A percentile compares a stretch with the other conserved stretches of the same genome.
Conservation (phyloP, 2,888 invertebrate genomes). For the Desoria tigrina region DNA sequence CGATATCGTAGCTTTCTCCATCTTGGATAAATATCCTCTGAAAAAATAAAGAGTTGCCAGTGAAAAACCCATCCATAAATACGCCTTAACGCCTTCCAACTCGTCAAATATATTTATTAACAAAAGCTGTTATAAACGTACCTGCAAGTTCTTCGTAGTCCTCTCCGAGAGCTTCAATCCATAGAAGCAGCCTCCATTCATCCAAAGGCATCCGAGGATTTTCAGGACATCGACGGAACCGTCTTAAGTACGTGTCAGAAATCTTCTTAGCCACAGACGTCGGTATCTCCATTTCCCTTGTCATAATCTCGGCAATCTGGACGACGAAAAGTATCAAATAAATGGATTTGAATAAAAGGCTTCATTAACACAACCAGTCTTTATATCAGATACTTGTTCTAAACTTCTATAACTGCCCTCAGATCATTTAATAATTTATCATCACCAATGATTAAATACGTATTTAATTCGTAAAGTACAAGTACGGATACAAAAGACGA, state of each 20-base stretch:
- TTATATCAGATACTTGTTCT: too few relatives aligned
- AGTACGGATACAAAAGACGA: too few relatives aligned
- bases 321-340: constrained; percentile 26
- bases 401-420: too few relatives aligned
- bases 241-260: constrained; percentile 70
- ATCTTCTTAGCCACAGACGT: constrained; percentile 67
- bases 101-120: too few relatives aligned
- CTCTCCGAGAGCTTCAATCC: constrained; percentile 75
- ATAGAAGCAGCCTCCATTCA: constrained; percentile 74
- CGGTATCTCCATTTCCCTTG: constrained; percentile 68
- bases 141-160: constrained; percentile 71
- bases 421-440: too few relatives aligned
- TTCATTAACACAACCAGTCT: too few relatives aligned
- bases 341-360: not conserved
- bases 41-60: constrained; percentile 17
- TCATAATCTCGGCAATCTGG: constrained; percentile 62
- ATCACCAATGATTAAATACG: too few relatives aligned
- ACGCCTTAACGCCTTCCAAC: too few relatives aligned
- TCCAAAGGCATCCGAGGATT: constrained; percentile 72
- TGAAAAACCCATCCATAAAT: constrained; percentile 5
- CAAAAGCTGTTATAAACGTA: constrained; percentile 58
- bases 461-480: too few relatives aligned
- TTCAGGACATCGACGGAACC: constrained; percentile 79
- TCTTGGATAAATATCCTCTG: constrained; percentile 69
- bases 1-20: constrained; percentile 80